Base-by-base conservation (phyloP, 1,140 invertebrate genomes). In the Geopemphigus sp. region DNA sequence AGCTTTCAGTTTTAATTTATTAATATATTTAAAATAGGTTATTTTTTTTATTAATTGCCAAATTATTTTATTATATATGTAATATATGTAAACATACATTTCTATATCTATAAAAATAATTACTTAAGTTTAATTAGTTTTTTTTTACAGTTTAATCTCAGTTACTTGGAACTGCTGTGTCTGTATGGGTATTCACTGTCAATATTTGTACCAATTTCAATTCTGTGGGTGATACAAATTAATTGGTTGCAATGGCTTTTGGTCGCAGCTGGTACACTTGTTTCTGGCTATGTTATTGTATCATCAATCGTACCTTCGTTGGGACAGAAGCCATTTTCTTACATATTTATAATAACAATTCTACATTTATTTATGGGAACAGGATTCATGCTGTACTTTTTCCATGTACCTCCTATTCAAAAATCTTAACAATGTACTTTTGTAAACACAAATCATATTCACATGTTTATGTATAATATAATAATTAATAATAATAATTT, bases 171-270 rank as follows among this genome's bases (percentile, higher is more conserved):
- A 74, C 88, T 97, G 10, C 88, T 98, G 82, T 98, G 95, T 86
- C 88, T 98, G 3, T 99, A 98, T 86, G 97, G 97, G 19, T 99
- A 99, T 85, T 97, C 95, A 0, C 86, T 99, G 57, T 91, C 94
- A 50, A 94, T 98, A 82, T 98, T 96, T 85, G 91, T 98, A 83
- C 96, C 96, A 12, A 91, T 97, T 8, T 94, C 95, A n/a, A 90
- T 98, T 83, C 86, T 98, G 10, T 98, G 95, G 94, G 91, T 95
- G 0, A 94, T 98, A 81, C 90, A 92, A 86, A 88, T 96, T 12
- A 87, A 87, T 6, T 91, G 92, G 89, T 87, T 98, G 22, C 95
- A 96, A 83, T 98, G 96, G 95, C 83, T 91, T 32, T 87, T 98
- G 57, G 93, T 96, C 0, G 73, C 68, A n/a, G 85, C 93, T 81